Percentiles rank a stretch among this genome's conserved stretches.
phyloP scores from a whole-genome alignment of 2,797 vertebrate species.

The Mastacembelus armatus region DNA sequence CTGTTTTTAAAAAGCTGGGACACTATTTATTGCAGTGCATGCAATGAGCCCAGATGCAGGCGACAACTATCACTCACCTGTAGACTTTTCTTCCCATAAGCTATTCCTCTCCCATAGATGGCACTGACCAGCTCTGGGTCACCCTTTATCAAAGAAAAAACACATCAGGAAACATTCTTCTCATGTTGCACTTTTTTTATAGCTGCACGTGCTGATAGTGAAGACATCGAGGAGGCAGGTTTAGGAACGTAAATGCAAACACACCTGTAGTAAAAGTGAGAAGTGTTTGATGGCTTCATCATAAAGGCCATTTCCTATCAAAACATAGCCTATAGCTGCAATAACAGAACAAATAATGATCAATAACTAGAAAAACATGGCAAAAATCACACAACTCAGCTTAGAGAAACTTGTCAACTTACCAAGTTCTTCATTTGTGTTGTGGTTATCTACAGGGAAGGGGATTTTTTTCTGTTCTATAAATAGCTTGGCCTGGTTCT shows the following conservation, averaged over 20 bases:
- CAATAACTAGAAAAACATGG: background rate
- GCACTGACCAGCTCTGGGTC: conserved; percentile 96
- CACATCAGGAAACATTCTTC: background rate
- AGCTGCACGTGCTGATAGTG: too few species aligned
- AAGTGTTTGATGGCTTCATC: conserved; percentile 98
- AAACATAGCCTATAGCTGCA: conserved; percentile 94
- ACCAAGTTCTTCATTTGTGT: conserved; percentile 96
- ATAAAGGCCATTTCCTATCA: conserved; percentile 94
- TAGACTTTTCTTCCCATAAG: conserved; percentile 96
- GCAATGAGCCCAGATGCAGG: background rate
- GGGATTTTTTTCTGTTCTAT: conserved; percentile 95
- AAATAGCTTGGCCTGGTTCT: conserved; percentile 95
- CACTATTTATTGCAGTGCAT: too few species aligned
- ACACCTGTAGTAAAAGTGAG: conserved; percentile 95
- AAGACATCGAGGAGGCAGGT: too few species aligned
- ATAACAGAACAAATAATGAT: conserved; percentile 36
- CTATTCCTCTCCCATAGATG: conserved; percentile 96
- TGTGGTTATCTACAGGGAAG: conserved; percentile 91
- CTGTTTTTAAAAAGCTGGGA: too few species aligned
- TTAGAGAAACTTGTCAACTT: conserved; percentile 46
- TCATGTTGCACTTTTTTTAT: background rate
- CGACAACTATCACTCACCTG: conserved; percentile 85
- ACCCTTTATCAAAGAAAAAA: conserved; percentile 82
- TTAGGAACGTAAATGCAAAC: conserved; percentile 11
- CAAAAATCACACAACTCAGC: background rate